phyloP scores from a whole-genome alignment of 2,888 invertebrate species.

The Xanthia icteritia region DNA sequence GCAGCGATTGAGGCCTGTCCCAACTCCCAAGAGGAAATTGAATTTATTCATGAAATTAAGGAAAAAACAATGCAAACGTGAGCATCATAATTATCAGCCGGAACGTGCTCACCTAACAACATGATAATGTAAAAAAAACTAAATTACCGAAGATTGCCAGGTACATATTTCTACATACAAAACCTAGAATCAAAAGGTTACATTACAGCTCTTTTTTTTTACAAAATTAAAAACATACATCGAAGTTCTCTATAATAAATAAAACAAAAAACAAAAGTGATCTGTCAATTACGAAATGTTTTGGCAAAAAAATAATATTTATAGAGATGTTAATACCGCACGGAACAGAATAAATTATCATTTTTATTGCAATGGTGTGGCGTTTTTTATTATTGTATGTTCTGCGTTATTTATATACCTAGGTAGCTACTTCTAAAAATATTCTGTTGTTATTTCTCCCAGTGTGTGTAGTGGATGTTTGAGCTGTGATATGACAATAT shows the following conservation, averaged over 20 bases:
- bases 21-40: not conserved
- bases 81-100: too few species aligned
- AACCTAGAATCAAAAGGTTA: not conserved
- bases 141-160: too few species aligned
- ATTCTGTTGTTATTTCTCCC: constrained; percentile 3
- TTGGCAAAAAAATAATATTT: constrained; percentile 13
- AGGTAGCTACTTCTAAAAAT: constrained; percentile 7
- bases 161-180: too few species aligned
- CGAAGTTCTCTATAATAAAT: not conserved
- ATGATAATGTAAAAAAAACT: too few species aligned
- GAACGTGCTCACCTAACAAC: too few species aligned
- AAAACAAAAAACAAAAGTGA: not conserved
- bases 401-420: constrained; percentile 18
- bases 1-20: not conserved
- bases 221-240: not conserved
- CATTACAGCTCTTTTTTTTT: not conserved
- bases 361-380: constrained; percentile 32
- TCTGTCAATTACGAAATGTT: constrained; percentile 3
- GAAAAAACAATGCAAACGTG: not conserved
- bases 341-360: constrained; percentile 19
- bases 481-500: constrained; percentile 32
- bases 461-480: constrained; percentile 12
- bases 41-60: not conserved
- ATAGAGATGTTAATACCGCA: constrained; percentile 29
- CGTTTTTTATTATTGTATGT: constrained; percentile 31